Base-by-base conservation (phyloP, 2,888 invertebrate genomes). In the Nudaria mundana region DNA sequence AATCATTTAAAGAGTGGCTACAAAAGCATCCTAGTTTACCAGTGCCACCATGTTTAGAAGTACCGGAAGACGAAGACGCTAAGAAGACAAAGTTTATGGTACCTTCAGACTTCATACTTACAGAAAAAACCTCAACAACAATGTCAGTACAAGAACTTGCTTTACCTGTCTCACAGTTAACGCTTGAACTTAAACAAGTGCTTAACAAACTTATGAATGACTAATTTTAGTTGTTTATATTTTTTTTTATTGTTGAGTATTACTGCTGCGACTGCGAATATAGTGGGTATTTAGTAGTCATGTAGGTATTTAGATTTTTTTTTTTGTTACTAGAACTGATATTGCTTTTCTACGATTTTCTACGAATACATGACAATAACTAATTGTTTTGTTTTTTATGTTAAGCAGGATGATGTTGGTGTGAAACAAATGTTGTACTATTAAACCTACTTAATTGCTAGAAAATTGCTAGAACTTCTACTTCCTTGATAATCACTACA, bases 121-220 rank as follows among this genome's bases (percentile, higher is more conserved):
- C 57, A 23, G 74, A 75, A 18, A 77, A 54, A 32, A 57, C 55
- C 5, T 7, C 14, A 3, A 39, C 41, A 0, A 42, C 56, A 0
- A 25, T 60, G 1, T 71, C 80, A 0, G 32, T 47, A 0, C 76
- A 79, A 30, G 83, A 83, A 3, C 45, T 88, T 4, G 76, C 81
- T 0, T 55, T 88, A 1, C 88, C 87, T 0, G 76, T 86, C 1
- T 88, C 87, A 0, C 76, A 85, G 47, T 80, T 84, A 47, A 67
- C 76, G 0, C 41, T 88, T 1, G 86, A 86, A 48, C 52, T 88
- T 1, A 86, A 85, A 40, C 80, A 78, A 50, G 85, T 85, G 1
- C 66, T 88, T 5, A 83, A 83, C 45, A 79, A 66, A 63, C 68
- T 87, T 5, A 38, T 43, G 42, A 43, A 43, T 12, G 37, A 42